Percentiles rank a stretch among this genome's conserved stretches.
phyloP scores from a whole-genome alignment of 35 echinoderm and acorn worm species.

The Nesometra sesokonis region DNA sequence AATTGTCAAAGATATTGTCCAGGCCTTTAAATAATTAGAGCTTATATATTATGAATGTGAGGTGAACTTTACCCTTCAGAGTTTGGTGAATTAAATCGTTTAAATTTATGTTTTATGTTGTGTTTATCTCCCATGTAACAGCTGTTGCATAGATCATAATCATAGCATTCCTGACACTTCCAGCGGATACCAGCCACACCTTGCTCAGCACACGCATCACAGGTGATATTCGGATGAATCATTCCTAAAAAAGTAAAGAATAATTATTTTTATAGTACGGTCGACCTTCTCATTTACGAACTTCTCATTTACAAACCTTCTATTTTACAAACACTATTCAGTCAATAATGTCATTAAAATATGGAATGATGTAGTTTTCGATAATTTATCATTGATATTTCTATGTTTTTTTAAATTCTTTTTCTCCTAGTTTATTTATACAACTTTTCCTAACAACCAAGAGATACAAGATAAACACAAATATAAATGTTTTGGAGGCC shows the following conservation, averaged over 20 bases:
- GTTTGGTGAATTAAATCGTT: background rate
- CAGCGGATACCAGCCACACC: slow-evolving; percentile 31
- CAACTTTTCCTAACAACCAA: background rate
- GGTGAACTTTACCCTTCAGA: background rate
- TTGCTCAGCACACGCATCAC: slow-evolving; percentile 21
- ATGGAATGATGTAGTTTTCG: background rate
- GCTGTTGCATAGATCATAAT: slow-evolving; percentile 32
- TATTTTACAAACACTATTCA: too few species aligned
- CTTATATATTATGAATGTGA: background rate
- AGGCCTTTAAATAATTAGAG: too few species aligned
- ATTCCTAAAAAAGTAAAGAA: slow-evolving; percentile 23
- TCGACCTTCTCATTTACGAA: too few species aligned
- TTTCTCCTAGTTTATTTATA: background rate
- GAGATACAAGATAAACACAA: background rate
- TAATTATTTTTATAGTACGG: too few species aligned
- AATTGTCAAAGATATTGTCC: too few species aligned
- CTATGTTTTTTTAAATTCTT: too few species aligned
- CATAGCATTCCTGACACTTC: slow-evolving; percentile 34
- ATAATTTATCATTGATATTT: too few species aligned
- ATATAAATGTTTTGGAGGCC: too few species aligned
- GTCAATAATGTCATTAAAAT: too few species aligned
- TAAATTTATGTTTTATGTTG: slow-evolving; percentile 22
- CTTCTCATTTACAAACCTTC: too few species aligned
- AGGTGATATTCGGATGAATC: slow-evolving; percentile 19
- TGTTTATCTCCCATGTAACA: slow-evolving; percentile 36